Evolutionary conservation across 1,140 invertebrate species (phyloP), one percentile per base, ranked within the genome.

Genomic region (Cotesia chilonis): DNA sequence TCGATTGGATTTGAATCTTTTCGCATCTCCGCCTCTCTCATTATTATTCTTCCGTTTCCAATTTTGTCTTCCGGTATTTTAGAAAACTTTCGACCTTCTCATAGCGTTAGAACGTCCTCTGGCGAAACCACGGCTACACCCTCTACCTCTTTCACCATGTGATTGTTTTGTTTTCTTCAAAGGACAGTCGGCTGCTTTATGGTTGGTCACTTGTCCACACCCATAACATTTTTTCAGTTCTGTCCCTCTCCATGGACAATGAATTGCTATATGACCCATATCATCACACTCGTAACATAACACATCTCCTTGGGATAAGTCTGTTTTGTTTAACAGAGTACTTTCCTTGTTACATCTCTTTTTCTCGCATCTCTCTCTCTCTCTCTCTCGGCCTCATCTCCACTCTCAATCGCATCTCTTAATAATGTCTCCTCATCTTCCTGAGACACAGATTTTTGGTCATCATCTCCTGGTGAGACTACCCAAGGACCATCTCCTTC

Each of bases 261-360:
- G 37, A 10, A 12, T 51, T 20, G 51, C 63, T 9, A 59, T 61
- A 28, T 67, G 73, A 47, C 68, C 55, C 7, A 63, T 0, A 4
- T 61, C 65, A 35, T 63, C 72, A 35, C 68, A 70, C 60, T 74
- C 68, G 35, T 55, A 70, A 70, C 72, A 74, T 28, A n/a, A n/a
- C n/a, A n/a, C 66, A n/a, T n/a, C 38, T 41, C 38, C 38, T 41
- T 41, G 38, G 38, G 38, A 6, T 41, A 41, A 41, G 38, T 41
- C 38, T 41, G 38, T 41, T 41, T 41, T 6, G 38, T 41, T 41
- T 41, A 5, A 41, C 38, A 1, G 9, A 41, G 38, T 6, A 5
- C 5, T 1, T 41, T 41, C 0, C 20, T 47, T n/a, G 12, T 14
- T 37, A 3, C 37, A 38, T 65, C 63, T 63, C 61, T 35, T 63